Base-by-base conservation (phyloP, 2,113 vertebrate genomes). In the Pachypanchax playfairii region DNA sequence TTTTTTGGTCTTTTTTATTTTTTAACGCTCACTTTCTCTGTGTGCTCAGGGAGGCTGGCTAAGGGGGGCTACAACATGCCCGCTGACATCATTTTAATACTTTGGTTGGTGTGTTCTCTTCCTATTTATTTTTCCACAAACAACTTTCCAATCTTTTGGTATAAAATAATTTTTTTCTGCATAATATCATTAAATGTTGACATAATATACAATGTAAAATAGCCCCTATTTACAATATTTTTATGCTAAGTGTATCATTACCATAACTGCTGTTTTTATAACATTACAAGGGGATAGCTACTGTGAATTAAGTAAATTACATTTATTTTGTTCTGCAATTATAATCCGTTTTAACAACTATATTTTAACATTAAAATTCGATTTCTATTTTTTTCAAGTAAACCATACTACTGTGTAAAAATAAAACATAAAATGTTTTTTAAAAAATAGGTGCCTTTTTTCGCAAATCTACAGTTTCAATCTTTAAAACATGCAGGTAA, bases 61-160 rank as follows among this genome's bases (percentile, higher is more conserved):
- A 77, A 88, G 77, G 84, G 90, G 87, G 91, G 84, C 80, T 83
- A 79, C 74, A 79, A 80, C 70, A 74, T 82, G 86, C 85, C 82
- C 82, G 86, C 87, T 92, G 90, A 92, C 90, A 90, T 91, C 86
- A 91, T 90, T 91, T 91, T 92, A 91, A 70, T 90, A 54, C 60
- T 85, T 17, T 64, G 90, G 80, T 93, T 91, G 78, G 17, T 68
- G 75, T 73, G 41, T 41, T 31, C 77, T 5, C 82, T 55, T 53
- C 20, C 20, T 4, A 4, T 36, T 65, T 58, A n/a, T 46, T 48
- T 54, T 41, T 1, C 18, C 39, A 62, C n/a, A 46, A 38, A 38
- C 4, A 53, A 42, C 39, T 52, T 50, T 10, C 14, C 7, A 1
- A 29, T 44, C 11, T 22, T 20, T 6, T 0, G 10, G 9, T 15